These are phyloP conservation scores for Lepus oiostolus DNA, from an alignment of 2,797 vertebrate genomes.

Conservation along the genomic window DNA sequence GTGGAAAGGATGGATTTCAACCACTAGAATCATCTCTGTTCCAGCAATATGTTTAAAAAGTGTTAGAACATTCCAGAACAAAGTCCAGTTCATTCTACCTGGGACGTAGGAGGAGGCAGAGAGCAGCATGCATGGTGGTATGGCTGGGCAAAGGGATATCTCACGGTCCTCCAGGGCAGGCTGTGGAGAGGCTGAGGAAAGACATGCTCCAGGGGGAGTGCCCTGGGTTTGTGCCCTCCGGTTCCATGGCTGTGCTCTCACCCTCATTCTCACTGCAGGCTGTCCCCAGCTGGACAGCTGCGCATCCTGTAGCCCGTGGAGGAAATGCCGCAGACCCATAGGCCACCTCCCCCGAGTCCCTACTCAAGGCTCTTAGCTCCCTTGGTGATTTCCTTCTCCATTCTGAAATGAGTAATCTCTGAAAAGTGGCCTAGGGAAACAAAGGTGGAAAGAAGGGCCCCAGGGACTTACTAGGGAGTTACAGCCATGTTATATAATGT, in stretches of 20 bases:
- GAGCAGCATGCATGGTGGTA: background rate
- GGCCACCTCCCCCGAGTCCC: background rate
- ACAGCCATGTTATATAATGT: background rate
- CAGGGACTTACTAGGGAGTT: constrained; percentile 51
- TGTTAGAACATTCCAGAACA: constrained; percentile 13
- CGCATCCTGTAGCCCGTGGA: background rate
- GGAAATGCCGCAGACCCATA: background rate
- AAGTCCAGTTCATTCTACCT: constrained; percentile 42
- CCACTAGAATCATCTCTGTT: background rate
- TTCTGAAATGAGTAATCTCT: constrained; percentile 50
- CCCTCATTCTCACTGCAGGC: background rate
- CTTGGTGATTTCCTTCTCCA: background rate
- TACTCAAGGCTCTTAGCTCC: background rate
- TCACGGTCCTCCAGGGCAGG: constrained; percentile 10
- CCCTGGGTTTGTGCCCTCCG: background rate
- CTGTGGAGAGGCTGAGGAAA: constrained; percentile 31
- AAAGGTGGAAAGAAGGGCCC: constrained; percentile 57
- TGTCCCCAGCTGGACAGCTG: background rate
- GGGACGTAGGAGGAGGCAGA: background rate
- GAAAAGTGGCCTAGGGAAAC: background rate
- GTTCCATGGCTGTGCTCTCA: background rate
- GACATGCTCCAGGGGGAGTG: background rate
- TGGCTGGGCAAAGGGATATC: background rate
- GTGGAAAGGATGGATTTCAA: constrained; percentile 48
- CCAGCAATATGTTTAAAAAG: background rate